Base-by-base conservation (phyloP, 2,113 vertebrate species). In the Zosterops japonicus region DNA sequence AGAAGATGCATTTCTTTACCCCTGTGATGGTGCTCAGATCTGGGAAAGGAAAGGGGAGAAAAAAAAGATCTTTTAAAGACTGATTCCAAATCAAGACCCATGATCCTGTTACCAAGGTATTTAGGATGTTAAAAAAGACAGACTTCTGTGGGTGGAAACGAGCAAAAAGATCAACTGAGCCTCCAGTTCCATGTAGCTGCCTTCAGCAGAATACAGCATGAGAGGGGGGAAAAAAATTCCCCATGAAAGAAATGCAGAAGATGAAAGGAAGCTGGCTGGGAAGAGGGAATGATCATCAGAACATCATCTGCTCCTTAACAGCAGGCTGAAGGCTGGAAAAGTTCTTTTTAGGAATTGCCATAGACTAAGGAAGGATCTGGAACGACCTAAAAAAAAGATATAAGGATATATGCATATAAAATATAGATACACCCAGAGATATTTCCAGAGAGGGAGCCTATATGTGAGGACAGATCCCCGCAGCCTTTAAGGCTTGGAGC, bases 61-160 rank as follows among this genome's bases (percentile, higher is more conserved):
- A 83, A 70, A 75, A 72, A 79, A 79, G 8, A 70, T 77, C 44
- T 86, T 95, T 81, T 22, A 61, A 88, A 92, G 64, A 44, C 53
- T 71, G 17, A 59, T 90, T 90, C 88, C 83, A 74, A 95, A 88
- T 88, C 75, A 60, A 96, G 90, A 80, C 60, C 92, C 92, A 93
- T 92, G 93, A 93, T 95, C 92, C 78, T 61, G 92, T 96, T 95
- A 94, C 87, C 78, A 94, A 95, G 92, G 72, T 83, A 94, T 79
- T 92, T 93, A 70, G 83, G 79, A 93, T 94, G 92, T 93, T 97
- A 68, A 83, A 93, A 86, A 96, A 95, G 67, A 94, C 80, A 94
- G 84, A 82, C 83, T 94, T 86, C 69, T 94, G 91, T 93, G 87
- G 89, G 86, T 79, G 94, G 83, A 83, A 94, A 95, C 4, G 91